phyloP scores from a whole-genome alignment of 2,113 vertebrate genomes.

The Pelusios castaneus region DNA sequence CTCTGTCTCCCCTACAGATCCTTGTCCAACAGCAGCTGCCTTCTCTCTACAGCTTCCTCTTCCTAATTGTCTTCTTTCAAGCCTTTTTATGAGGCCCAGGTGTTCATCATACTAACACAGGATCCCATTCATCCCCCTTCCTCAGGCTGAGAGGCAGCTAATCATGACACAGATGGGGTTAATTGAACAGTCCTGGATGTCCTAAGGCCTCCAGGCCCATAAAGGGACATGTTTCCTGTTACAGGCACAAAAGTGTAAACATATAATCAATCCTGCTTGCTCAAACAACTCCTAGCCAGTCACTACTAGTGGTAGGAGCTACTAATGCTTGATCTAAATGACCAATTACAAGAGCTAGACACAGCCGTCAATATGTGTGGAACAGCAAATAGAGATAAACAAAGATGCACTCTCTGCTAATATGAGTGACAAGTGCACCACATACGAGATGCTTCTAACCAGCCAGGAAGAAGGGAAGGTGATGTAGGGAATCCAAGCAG shows the following conservation, averaged over 20 bases:
- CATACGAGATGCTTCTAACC: neutral
- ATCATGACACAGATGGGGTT: neutral
- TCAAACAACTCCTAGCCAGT: neutral
- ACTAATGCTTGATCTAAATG: neutral
- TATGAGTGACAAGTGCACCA: neutral
- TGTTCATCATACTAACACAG: neutral
- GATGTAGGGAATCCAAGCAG: neutral
- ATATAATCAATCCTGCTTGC: neutral
- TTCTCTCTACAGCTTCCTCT: neutral
- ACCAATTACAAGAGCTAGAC: neutral
- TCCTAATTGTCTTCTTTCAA: neutral
- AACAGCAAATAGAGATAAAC: accelerated
- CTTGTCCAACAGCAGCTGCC: neutral
- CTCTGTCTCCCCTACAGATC: neutral
- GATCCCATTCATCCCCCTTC: neutral
- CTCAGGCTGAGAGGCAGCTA: neutral
- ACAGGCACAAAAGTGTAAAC: neutral
- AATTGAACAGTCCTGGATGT: neutral
- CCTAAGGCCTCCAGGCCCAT: neutral
- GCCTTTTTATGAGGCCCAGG: neutral
- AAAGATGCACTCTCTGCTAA: neutral
- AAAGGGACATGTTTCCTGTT: neutral
- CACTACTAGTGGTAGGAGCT: neutral
- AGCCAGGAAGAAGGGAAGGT: neutral
- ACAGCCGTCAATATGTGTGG: accelerated